phyloP scores from a whole-genome alignment of 2,888 invertebrate species.

The Leptinotarsa haldemani region DNA sequence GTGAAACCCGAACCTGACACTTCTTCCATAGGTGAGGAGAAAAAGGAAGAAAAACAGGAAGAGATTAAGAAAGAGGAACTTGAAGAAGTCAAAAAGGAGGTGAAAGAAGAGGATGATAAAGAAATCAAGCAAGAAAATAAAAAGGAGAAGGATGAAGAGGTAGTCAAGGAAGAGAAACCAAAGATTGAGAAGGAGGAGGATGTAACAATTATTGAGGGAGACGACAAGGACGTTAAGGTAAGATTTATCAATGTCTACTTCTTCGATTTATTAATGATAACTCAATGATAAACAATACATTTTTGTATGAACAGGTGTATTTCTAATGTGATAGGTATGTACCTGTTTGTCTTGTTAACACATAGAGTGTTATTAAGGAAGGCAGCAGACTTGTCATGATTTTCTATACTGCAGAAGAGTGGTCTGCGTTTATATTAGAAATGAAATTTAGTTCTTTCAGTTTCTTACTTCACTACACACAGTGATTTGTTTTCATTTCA shows the following conservation, averaged over 20 bases:
- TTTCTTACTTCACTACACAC: no score
- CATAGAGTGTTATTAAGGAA: no score
- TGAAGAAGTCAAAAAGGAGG: slow-evolving; percentile 62
- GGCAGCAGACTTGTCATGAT: no score
- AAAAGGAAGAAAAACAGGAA: slow-evolving; percentile 26
- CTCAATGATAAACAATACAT: no score
- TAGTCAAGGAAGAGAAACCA: slow-evolving; percentile 65
- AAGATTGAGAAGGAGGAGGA: slow-evolving; percentile 71
- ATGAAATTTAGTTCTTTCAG: no score
- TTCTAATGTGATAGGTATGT: no score
- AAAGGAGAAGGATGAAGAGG: slow-evolving; percentile 68
- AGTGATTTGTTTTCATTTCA: no score
- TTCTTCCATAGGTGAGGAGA: slow-evolving; percentile 39
- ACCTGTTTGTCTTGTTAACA: no score
- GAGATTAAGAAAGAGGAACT: slow-evolving; percentile 48
- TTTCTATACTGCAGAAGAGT: no score
- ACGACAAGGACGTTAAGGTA: slow-evolving; percentile 61
- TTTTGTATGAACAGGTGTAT: no score
- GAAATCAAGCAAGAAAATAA: slow-evolving; percentile 73
- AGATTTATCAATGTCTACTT: background rate
- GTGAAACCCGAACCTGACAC: slow-evolving; percentile 44
- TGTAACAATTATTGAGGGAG: slow-evolving; percentile 75
- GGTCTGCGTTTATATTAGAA: no score
- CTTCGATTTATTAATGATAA: no score
- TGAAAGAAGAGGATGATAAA: slow-evolving; percentile 67